Conservation (phyloP, 2,888 invertebrate genomes). For the Erebia palarica region DNA sequence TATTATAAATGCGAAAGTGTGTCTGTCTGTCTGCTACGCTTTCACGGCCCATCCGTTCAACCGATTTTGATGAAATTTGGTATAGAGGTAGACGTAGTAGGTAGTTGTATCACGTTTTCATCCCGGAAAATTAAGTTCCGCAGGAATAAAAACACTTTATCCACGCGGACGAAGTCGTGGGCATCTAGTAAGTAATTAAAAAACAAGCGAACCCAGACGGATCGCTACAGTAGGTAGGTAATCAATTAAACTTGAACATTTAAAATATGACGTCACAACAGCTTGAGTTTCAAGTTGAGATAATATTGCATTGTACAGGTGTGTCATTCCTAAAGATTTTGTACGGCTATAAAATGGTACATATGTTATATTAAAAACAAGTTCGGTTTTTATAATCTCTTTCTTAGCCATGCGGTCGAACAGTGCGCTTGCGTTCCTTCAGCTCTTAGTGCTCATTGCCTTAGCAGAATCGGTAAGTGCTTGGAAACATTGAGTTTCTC, state of each 20-base stretch:
- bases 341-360: slow-evolving; percentile 17
- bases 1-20: too few species aligned
- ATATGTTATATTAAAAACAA: too few species aligned
- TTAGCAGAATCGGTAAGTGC: background rate
- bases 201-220: too few species aligned
- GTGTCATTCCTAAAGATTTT: slow-evolving; percentile 1
- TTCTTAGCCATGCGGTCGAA: slow-evolving; percentile 22
- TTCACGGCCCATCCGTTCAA: too few species aligned
- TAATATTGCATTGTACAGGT: background rate
- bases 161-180: too few species aligned
- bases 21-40: too few species aligned
- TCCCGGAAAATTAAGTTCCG: too few species aligned
- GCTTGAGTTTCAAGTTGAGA: slow-evolving; percentile 7
- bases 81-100: too few species aligned
- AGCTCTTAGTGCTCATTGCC: background rate
- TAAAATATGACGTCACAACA: slow-evolving; percentile 5
- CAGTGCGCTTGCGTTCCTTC: slow-evolving; percentile 4
- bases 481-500: background rate
- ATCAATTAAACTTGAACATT: background rate
- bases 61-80: too few species aligned
- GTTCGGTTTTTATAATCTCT: background rate
- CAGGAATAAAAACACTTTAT: too few species aligned
- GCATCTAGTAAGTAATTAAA: too few species aligned
- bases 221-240: background rate
- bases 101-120: too few species aligned